Evolutionary conservation across 1,140 invertebrate species (phyloP).

Genomic region (Babylonia areolata): DNA sequence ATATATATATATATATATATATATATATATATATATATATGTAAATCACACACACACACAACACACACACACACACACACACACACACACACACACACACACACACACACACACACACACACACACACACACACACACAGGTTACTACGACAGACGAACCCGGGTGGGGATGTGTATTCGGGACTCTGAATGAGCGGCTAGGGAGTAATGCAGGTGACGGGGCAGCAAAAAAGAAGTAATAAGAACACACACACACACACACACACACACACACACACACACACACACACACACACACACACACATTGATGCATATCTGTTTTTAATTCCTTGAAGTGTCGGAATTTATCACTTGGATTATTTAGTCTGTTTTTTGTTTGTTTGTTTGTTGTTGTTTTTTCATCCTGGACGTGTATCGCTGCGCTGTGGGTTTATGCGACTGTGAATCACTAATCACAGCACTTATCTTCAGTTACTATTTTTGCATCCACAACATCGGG

Average conservation of each 20-base stretch:
- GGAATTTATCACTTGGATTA: too few species aligned
- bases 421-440: background rate
- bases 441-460: too few species aligned
- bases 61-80: too few species aligned
- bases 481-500: too few species aligned
- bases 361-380: background rate
- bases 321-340: background rate
- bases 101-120: background rate
- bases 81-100: constrained; percentile 9
- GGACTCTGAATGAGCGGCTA: too few species aligned
- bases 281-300: constrained; percentile 9
- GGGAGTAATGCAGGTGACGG: too few species aligned
- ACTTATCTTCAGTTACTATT: too few species aligned
- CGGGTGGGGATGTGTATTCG: too few species aligned
- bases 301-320: background rate
- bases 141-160: background rate
- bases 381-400: background rate
- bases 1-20: too few species aligned
- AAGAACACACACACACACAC: background rate
- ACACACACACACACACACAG: background rate
- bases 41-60: too few species aligned
- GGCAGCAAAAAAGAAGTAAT: too few species aligned
- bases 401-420: background rate
- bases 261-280: constrained; percentile 7
- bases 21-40: too few species aligned